Conservation (phyloP, 2,113 vertebrate species). For the Colossoma macropomum region DNA sequence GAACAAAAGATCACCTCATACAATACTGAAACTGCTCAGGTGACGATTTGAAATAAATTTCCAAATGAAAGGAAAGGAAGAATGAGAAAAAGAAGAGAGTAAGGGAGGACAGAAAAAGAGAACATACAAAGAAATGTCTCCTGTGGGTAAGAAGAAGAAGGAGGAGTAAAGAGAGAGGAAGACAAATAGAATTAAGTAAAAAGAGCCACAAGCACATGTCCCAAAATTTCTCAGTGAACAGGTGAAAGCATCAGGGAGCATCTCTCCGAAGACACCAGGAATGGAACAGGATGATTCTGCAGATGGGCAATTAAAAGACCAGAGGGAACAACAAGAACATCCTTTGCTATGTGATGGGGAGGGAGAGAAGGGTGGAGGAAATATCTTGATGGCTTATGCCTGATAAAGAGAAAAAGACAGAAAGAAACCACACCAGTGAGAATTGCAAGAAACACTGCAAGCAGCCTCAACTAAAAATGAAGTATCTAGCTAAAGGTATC, state of each 20-base stretch:
- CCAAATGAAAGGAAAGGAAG: not conserved
- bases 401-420: conserved; percentile 81
- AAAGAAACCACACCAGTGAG: conserved; percentile 62
- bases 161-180: conserved; percentile 50
- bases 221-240: conserved; percentile 66
- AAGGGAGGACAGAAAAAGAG: conserved; percentile 8
- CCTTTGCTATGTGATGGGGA: conserved; percentile 79
- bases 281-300: conserved; percentile 72
- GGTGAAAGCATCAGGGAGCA: conserved; percentile 68
- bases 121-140: conserved; percentile 37
- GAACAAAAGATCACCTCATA: conserved; percentile 23
- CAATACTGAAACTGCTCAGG: conserved; percentile 15
- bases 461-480: conserved; percentile 10
- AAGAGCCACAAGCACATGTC: conserved; percentile 59
- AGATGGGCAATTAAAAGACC: conserved; percentile 76
- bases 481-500: not conserved
- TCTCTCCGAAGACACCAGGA: conserved; percentile 76
- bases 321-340: conserved; percentile 79
- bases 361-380: conserved; percentile 78
- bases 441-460: conserved; percentile 70
- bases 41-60: not conserved
- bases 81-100: not conserved
- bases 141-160: not conserved
- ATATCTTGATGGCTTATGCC: conserved; percentile 88
- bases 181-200: conserved; percentile 58